Evolutionary conservation across 2,888 invertebrate genomes (phyloP).

Genomic region (Acrobasis repandana): DNA sequence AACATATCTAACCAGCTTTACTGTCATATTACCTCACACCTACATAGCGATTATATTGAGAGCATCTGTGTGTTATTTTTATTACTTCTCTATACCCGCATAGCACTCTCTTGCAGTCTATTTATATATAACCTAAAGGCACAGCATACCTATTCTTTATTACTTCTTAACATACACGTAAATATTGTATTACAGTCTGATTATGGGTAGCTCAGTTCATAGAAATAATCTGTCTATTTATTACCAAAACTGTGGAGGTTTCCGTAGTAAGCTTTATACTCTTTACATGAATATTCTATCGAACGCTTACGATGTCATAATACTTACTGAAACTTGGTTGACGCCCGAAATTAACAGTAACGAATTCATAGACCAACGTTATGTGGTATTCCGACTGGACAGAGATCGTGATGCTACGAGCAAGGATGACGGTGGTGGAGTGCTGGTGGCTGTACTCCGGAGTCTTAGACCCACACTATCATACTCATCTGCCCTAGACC

Average conservation of each 20-base stretch:
- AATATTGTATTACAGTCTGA: not conserved
- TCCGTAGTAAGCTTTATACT: conserved; percentile 14
- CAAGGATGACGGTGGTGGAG: not conserved
- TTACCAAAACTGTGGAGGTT: conserved; percentile 11
- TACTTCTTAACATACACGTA: not conserved
- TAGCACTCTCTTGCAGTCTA: no score
- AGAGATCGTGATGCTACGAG: not conserved
- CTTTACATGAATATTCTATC: conserved; percentile 14
- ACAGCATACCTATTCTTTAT: not conserved
- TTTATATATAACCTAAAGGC: no score
- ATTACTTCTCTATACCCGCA: no score
- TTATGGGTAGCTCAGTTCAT: not conserved
- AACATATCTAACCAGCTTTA: no score
- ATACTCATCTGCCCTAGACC: not conserved
- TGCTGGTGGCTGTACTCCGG: not conserved
- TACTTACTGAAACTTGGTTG: conserved; percentile 17
- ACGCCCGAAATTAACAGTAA: conserved; percentile 1
- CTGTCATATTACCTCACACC: no score
- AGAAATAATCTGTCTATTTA: not conserved
- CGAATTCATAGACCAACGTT: conserved; percentile 5
- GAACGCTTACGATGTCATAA: conserved; percentile 8
- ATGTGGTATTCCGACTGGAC: not conserved
- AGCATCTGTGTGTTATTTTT: no score
- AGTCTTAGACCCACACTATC: not conserved
- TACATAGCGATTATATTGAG: no score